Base-by-base conservation (phyloP, 2,113 vertebrate genomes). In the Clarias gariepinus region DNA sequence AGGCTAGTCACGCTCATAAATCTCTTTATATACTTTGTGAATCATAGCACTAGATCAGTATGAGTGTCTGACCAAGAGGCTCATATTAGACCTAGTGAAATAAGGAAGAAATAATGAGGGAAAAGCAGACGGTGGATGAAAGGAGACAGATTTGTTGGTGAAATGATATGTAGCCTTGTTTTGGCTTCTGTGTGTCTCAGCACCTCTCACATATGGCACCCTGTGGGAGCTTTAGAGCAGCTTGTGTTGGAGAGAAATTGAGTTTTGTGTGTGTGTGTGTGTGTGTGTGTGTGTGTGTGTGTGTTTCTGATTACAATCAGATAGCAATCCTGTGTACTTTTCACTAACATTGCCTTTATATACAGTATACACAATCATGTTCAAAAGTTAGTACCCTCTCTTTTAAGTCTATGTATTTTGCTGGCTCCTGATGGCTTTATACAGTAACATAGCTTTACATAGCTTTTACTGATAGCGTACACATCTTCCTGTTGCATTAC, bases 151-250 rank as follows among this genome's bases (percentile, higher is more conserved):
- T 53, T 55, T 53, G 69, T 85, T 77, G 53, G 58, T 86, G 77
- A 85, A 88, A 84, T 84, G 77, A 86, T 86, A 84, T 84, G 57
- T 74, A 82, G 74, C 61, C 28, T 74, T 71, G 41, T 87, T 41
- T 89, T 89, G 86, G 86, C 83, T 83, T 57, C 41, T 63, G 16
- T 36, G 11, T 33, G 52, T 79, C 53, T 87, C 61, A 55, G 69
- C 79, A 64, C 61, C 84, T 52, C 73, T 89, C 83, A 73, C 88
- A 87, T 85, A 81, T 52, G 64, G 86, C 33, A 81, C 66, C 64
- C 78, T 86, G 85, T 61, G 63, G 85, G 85, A 81, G 78, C 33
- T 73, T 77, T 28, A 81, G 78, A 55, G 85, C 58, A 55, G 78
- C 77, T 63, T 58, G 55, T 52, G 36, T 47, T 81, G 53, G 52